Evolutionary conservation across 2,797 vertebrate species (phyloP).

Genomic region (Eospalax fontanierii): DNA sequence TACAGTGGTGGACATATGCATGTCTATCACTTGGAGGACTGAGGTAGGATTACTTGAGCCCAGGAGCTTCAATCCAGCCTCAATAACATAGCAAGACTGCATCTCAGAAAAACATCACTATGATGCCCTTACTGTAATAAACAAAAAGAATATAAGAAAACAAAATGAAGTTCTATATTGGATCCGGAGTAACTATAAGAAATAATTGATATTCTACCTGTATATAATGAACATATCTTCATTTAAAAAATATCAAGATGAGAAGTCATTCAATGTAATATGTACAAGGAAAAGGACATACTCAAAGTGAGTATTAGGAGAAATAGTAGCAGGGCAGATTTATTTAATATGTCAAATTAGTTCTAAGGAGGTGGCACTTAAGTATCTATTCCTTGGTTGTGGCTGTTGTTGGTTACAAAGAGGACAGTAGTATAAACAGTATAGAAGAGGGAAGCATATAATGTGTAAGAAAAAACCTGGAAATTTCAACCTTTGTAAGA

Average conservation of each 20-base stretch:
- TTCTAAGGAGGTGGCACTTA: conserved; percentile 32
- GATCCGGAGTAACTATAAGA: background rate
- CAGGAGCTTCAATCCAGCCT: background rate
- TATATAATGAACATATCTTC: conserved; percentile 21
- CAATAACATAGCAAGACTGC: background rate
- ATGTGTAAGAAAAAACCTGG: conserved; percentile 32
- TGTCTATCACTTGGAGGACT: background rate
- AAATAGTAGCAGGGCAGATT: conserved; percentile 16
- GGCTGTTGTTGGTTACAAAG: conserved; percentile 29
- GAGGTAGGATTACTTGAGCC: background rate
- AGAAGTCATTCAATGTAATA: conserved; percentile 46
- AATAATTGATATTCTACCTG: conserved; percentile 40
- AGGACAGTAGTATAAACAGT: too few species aligned
- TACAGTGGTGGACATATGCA: background rate
- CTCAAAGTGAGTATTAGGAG: conserved; percentile 44
- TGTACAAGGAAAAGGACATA: conserved; percentile 33
- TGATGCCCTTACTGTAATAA: conserved; percentile 2
- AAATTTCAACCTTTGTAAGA: background rate
- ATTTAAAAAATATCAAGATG: conserved; percentile 51
- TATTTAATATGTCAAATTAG: conserved; percentile 22
- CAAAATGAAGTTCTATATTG: conserved; percentile 39
- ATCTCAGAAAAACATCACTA: background rate
- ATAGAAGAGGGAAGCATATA: conserved; percentile 6
- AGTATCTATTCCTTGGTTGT: conserved; percentile 19
- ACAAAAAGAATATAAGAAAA: conserved; percentile 30